phyloP scores from a whole-genome alignment of 92 coral and sea anemone species.

The Zoanthus sansibaricus region DNA sequence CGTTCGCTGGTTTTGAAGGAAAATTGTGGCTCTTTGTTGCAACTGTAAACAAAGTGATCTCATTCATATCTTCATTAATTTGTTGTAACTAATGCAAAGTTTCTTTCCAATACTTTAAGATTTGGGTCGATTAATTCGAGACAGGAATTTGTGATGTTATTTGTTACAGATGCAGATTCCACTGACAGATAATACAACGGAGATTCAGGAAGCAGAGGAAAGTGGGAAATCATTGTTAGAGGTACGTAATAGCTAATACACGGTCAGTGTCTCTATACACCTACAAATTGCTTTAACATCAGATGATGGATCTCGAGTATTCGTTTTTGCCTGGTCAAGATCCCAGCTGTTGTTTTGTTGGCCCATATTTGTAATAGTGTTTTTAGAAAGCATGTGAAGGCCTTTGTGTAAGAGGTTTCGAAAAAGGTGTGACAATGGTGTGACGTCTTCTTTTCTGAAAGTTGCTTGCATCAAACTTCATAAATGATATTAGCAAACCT shows the following conservation, averaged over 20 bases:
- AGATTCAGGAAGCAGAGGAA: slow-evolving; percentile 81
- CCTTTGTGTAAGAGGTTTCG: too few relatives aligned
- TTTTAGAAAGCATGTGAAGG: too few relatives aligned
- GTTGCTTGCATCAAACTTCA: too few relatives aligned
- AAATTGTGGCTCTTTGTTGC: background rate
- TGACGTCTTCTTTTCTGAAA: too few relatives aligned
- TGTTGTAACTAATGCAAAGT: background rate
- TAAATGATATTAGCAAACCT: too few relatives aligned
- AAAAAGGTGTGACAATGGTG: too few relatives aligned
- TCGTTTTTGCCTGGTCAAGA: slow-evolving; percentile 1
- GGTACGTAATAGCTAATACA: slow-evolving; percentile 36
- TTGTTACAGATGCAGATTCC: slow-evolving; percentile 60
- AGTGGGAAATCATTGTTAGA: slow-evolving; percentile 75
- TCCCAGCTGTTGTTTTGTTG: too few relatives aligned
- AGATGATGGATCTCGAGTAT: background rate
- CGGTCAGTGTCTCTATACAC: background rate
- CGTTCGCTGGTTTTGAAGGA: background rate
- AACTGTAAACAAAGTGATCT: background rate
- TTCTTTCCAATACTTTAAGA: too few relatives aligned
- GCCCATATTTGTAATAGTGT: too few relatives aligned
- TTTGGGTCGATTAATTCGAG: background rate
- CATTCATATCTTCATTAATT: background rate
- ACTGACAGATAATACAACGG: slow-evolving; percentile 68
- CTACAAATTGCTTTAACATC: background rate
- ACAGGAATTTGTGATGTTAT: background rate